Evolutionary conservation across 1,140 invertebrate genomes (phyloP).

Genomic region (Plutomurus gul): DNA sequence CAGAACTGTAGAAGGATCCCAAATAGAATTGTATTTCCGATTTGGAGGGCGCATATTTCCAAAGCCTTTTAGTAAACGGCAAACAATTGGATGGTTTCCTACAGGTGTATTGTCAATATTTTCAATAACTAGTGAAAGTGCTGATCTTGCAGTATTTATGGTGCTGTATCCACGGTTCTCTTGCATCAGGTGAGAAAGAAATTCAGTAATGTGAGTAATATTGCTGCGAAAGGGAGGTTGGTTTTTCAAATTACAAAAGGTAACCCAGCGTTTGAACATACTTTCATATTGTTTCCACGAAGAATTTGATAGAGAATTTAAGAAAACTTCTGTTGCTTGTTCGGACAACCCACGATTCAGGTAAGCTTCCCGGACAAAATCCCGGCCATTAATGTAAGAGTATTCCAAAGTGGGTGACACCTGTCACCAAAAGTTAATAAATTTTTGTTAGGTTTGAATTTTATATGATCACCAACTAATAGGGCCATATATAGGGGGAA

Average conservation of each 20-base stretch:
- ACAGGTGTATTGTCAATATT: neutral
- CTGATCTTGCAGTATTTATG: neutral
- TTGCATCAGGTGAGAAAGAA: neutral
- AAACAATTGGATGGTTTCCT: neutral
- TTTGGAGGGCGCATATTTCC: neutral
- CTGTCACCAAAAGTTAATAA: neutral
- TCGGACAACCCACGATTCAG: neutral
- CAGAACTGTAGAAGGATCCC: neutral
- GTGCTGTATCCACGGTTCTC: neutral
- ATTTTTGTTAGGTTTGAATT: neutral
- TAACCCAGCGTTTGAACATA: no score
- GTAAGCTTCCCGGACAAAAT: neutral
- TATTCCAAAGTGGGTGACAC: neutral
- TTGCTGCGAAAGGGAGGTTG: no score
- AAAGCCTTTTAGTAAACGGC: constrained; percentile 2
- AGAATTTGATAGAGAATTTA: neutral
- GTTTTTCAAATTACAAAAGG: no score
- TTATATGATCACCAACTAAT: neutral
- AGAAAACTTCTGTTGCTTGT: neutral
- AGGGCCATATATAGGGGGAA: neutral
- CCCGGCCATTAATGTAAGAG: neutral
- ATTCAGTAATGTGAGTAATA: no score
- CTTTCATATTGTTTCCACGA: neutral
- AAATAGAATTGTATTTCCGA: neutral
- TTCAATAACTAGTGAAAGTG: neutral